Evolutionary conservation across 2,888 invertebrate species (phyloP).

Genomic region (Dromius quadrimaculatus): DNA sequence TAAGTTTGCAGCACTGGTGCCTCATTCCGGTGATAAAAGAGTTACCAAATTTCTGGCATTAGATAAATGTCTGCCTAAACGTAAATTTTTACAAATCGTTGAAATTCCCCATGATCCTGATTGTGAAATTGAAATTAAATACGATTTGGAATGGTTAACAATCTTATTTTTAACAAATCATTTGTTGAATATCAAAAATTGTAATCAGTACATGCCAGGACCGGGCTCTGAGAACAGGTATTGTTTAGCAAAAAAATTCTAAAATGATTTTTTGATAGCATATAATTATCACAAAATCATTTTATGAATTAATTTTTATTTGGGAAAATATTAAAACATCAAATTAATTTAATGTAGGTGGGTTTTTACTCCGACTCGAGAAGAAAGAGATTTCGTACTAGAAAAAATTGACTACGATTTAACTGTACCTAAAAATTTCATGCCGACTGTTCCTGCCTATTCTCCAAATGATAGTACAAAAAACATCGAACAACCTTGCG

Average conservation of each 20-base stretch:
- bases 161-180: conserved; percentile 91
- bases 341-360: conserved; percentile 68
- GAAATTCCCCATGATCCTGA: conserved; percentile 72
- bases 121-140: conserved; percentile 71
- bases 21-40: conserved; percentile 73
- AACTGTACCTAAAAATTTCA: conserved; percentile 83
- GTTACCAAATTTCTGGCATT: conserved; percentile 90
- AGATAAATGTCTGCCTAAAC: conserved; percentile 94
- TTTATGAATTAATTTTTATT: not conserved
- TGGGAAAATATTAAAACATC: not conserved
- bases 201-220: conserved; percentile 85
- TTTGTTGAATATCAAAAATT: conserved; percentile 79
- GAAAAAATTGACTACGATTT: conserved; percentile 77
- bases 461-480: conserved; percentile 62
- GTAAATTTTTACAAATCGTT: conserved; percentile 89
- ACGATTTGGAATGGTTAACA: conserved; percentile 96
- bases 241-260: conserved; percentile 4
- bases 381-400: conserved; percentile 77
- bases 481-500: conserved; percentile 65
- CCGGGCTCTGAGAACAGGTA: conserved; percentile 78
- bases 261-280: not conserved
- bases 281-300: conserved; percentile 9
- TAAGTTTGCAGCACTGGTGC: conserved; percentile 90
- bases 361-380: conserved; percentile 79
- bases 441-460: conserved; percentile 77